These are phyloP conservation scores for Heterodera schachtii DNA, from an alignment of 1,140 invertebrate genomes.

Conservation along the genomic window DNA sequence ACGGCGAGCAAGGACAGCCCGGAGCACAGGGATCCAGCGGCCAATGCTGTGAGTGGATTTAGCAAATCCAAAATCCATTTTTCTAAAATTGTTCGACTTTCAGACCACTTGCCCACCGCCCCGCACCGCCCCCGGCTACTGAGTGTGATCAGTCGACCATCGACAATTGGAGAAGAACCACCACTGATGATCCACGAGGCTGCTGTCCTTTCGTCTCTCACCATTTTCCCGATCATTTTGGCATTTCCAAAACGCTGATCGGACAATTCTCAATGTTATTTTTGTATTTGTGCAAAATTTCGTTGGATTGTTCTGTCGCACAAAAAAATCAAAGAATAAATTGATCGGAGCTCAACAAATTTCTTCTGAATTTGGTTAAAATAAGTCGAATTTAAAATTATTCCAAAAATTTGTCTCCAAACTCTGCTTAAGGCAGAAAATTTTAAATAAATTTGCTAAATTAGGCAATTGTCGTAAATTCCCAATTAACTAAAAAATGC, in stretches of 20 bases:
- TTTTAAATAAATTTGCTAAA: no score
- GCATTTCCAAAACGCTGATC: neutral
- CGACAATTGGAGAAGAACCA: no score
- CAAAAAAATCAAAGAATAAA: neutral
- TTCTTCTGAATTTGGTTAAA: no score
- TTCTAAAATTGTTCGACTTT: neutral
- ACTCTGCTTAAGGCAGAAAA: no score
- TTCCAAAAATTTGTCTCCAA: no score
- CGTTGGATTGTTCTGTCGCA: neutral
- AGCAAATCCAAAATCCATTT: neutral
- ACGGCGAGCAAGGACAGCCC: neutral
- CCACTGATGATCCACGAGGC: neutral
- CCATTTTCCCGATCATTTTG: neutral
- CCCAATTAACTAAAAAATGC: no score
- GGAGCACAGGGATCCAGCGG: conserved; percentile 7
- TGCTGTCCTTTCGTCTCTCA: no score
- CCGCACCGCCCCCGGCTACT: conserved; percentile 18
- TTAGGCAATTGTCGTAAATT: no score
- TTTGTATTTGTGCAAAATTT: neutral
- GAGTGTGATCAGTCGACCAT: neutral
- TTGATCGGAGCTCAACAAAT: no score
- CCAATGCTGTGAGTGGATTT: neutral
- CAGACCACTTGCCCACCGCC: conserved; percentile 21
- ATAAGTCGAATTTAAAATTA: no score
- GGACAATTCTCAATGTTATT: neutral